These are phyloP conservation scores for Holothuria leucospilota DNA, from an alignment of 53 echinoderm and acorn worm species.

Conservation along the genomic window DNA sequence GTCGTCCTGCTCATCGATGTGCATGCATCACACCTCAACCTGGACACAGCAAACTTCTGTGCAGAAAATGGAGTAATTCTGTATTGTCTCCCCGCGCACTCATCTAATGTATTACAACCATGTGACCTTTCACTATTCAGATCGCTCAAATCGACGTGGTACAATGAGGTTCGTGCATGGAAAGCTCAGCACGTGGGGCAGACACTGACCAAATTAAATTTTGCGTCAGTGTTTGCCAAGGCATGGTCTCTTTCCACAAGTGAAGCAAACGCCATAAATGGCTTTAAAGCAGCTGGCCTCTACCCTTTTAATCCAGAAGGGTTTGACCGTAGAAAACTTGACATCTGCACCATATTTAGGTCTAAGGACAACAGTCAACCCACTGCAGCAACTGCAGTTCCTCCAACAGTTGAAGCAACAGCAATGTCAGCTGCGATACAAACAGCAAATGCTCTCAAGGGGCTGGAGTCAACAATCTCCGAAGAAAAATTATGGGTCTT, in stretches of 20 bases:
- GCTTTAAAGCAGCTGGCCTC: slow-evolving; percentile 7
- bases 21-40: slow-evolving; percentile 49
- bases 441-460: not conserved
- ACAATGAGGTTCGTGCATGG: not conserved
- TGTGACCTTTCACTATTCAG: slow-evolving; percentile 46
- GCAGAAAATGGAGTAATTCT: slow-evolving; percentile 30
- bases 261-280: not conserved
- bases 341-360: not conserved
- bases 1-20: slow-evolving; percentile 61
- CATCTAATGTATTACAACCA: slow-evolving; percentile 58
- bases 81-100: slow-evolving; percentile 55
- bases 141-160: not conserved
- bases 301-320: not conserved
- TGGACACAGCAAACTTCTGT: slow-evolving; percentile 44
- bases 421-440: not conserved
- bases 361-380: not conserved
- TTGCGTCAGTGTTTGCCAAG: not conserved
- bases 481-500: slow-evolving; percentile 19
- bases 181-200: not conserved
- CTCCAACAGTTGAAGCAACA: not conserved
- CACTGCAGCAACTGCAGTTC: not conserved
- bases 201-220: slow-evolving; percentile 2
- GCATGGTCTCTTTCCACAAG: not conserved
- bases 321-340: slow-evolving; percentile 1
- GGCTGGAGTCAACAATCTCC: not conserved